These are phyloP conservation scores for Drosophila mayri DNA, from an alignment of 1,140 invertebrate species.

Conservation along the genomic window DNA sequence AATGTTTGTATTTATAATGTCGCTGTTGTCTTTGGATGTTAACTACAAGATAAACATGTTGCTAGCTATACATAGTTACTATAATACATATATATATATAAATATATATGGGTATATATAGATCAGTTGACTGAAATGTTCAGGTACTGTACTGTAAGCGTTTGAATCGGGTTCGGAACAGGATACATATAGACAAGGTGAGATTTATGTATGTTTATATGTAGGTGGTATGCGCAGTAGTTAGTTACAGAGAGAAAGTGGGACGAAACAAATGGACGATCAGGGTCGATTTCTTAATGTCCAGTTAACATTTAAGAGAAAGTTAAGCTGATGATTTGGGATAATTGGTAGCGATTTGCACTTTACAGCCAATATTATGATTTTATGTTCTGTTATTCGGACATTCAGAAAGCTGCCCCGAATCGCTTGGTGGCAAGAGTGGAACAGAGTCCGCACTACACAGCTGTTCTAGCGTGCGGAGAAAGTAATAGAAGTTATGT, in stretches of 20 bases:
- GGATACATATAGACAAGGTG: slow-evolving; percentile 44
- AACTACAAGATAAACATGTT: slow-evolving; percentile 78
- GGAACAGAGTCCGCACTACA: slow-evolving; percentile 28
- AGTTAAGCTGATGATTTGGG: neutral
- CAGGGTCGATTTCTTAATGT: slow-evolving; percentile 1
- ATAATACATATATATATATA: slow-evolving; percentile 33
- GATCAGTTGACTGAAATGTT: slow-evolving; percentile 49
- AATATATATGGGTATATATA: slow-evolving; percentile 62
- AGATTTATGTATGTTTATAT: slow-evolving; percentile 7
- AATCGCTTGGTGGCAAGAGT: slow-evolving; percentile 9
- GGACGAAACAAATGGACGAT: slow-evolving; percentile 37
- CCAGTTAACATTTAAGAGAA: neutral
- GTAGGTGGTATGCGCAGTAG: slow-evolving; percentile 22
- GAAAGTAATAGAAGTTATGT: slow-evolving; percentile 49
- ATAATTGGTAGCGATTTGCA: too few relatives aligned
- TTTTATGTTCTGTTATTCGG: neutral
- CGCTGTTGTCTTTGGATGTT: slow-evolving; percentile 49
- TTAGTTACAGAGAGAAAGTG: slow-evolving; percentile 36
- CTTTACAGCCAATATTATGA: neutral
- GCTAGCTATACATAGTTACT: slow-evolving; percentile 82
- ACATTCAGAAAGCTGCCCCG: neutral
- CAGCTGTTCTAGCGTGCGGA: slow-evolving; percentile 15
- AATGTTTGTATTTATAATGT: slow-evolving; percentile 56
- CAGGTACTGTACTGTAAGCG: slow-evolving; percentile 76
- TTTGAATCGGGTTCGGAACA: slow-evolving; percentile 42